A percentile compares a stretch with the other conserved stretches of the same genome.
phyloP scores from a whole-genome alignment of 2,888 invertebrate genomes.

The Branchinecta sandiegonensis region DNA sequence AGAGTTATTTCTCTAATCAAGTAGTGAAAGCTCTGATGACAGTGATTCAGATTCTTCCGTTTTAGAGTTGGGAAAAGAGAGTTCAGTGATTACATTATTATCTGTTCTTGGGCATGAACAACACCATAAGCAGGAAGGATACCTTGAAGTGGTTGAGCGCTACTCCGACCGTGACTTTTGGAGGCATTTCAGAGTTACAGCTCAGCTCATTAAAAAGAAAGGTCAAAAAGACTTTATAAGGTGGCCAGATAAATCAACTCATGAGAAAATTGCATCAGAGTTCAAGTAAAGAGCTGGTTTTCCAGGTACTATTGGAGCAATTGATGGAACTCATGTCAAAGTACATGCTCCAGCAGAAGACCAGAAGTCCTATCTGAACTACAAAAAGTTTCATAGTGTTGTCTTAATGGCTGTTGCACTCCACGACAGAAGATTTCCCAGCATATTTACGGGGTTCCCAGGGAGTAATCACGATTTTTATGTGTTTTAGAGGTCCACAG shows the following conservation, averaged over 20 bases:
- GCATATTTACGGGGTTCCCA: conserved; percentile 11
- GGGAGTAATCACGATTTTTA: conserved; percentile 12
- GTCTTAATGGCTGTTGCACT: background rate
- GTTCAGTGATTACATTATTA: no score
- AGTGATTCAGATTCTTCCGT: no score
- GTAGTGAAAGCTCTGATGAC: no score
- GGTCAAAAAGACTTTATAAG: conserved; percentile 9
- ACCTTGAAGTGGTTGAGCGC: background rate
- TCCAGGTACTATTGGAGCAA: conserved; percentile 19
- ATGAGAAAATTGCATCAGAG: background rate
- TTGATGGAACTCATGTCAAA: conserved; percentile 18
- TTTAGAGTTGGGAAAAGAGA: no score
- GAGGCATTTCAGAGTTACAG: conserved; percentile 19
- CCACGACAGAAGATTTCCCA: background rate
- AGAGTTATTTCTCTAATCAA: no score
- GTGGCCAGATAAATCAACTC: background rate
- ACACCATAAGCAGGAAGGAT: conserved; percentile 16
- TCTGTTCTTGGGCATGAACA: conserved; percentile 2
- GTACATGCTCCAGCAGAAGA: conserved; percentile 17
- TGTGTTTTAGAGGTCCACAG: background rate
- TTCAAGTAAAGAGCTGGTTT: conserved; percentile 18
- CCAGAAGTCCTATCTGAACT: conserved; percentile 19
- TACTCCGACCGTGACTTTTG: conserved; percentile 21
- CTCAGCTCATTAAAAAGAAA: background rate
- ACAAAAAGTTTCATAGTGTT: conserved; percentile 20